These are phyloP conservation scores for Onychostoma macrolepis DNA, from an alignment of 2,113 vertebrate species.

Conservation along the genomic window DNA sequence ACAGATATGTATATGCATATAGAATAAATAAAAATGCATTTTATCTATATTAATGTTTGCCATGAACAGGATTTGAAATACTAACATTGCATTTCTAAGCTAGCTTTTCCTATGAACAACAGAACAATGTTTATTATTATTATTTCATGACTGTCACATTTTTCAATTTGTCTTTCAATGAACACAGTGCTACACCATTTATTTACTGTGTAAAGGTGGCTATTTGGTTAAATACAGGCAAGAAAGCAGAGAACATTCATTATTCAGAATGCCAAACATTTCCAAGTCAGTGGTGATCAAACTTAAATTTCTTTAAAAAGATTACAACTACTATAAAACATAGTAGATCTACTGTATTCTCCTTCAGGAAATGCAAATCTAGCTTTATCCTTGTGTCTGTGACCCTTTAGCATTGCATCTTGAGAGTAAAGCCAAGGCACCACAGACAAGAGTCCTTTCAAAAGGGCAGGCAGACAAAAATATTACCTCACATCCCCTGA, in stretches of 20 bases:
- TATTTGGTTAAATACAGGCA: not conserved
- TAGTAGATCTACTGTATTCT: not conserved
- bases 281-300: not conserved
- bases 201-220: not conserved
- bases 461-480: slow-evolving; percentile 33
- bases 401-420: not conserved
- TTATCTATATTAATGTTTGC: too few relatives aligned
- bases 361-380: slow-evolving; percentile 14
- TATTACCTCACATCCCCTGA: slow-evolving; percentile 41
- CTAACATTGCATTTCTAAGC: too few relatives aligned
- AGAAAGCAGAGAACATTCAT: not conserved
- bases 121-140: not conserved
- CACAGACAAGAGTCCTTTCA: slow-evolving; percentile 50
- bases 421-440: slow-evolving; percentile 1
- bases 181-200: not conserved
- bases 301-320: not conserved
- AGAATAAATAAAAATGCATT: too few relatives aligned
- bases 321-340: not conserved
- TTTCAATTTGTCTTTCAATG: not conserved
- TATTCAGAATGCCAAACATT: not conserved
- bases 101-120: too few relatives aligned
- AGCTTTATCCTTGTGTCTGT: slow-evolving; percentile 10
- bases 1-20: too few relatives aligned
- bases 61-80: too few relatives aligned
- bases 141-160: not conserved